Percentiles rank a stretch among this genome's conserved stretches.
phyloP scores from a whole-genome alignment of 2,797 vertebrate species.

The Rhinella marina region DNA sequence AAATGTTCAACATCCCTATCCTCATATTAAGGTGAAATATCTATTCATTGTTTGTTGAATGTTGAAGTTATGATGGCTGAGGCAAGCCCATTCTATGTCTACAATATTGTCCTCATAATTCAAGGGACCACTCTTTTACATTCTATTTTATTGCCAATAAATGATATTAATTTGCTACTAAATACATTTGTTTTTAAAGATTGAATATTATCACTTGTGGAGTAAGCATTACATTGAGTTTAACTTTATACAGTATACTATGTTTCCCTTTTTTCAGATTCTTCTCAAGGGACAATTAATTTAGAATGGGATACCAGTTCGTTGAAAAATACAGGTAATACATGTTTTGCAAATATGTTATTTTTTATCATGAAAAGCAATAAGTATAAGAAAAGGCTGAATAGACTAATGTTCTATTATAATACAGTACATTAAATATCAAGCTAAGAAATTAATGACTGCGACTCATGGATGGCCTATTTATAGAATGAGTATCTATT shows the following conservation, averaged over 20 bases:
- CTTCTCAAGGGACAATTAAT: slow-evolving; percentile 64
- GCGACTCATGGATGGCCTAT: too few relatives aligned
- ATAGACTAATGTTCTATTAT: neutral
- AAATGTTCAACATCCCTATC: too few relatives aligned
- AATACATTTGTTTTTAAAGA: neutral
- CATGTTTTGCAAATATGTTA: neutral
- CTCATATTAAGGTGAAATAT: too few relatives aligned
- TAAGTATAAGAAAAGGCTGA: neutral
- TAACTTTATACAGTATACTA: too few relatives aligned
- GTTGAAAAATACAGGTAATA: slow-evolving; percentile 65
- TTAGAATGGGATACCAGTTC: slow-evolving; percentile 71
- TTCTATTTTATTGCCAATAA: neutral
- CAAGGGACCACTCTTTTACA: neutral
- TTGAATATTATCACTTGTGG: neutral
- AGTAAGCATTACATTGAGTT: neutral
- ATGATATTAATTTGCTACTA: too few relatives aligned
- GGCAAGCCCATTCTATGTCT: too few relatives aligned
- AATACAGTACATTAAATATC: too few relatives aligned
- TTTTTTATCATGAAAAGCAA: neutral
- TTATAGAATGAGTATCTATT: too few relatives aligned
- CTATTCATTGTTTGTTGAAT: too few relatives aligned
- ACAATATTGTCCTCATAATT: too few relatives aligned
- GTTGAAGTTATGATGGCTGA: too few relatives aligned
- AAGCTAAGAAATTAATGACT: too few relatives aligned
- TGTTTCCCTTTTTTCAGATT: slow-evolving; percentile 70